Percentiles rank a stretch among this genome's conserved stretches.
These are phyloP conservation scores for Pungitius pungitius DNA, from an alignment of 2,113 vertebrate species.

Conservation along the genomic window DNA sequence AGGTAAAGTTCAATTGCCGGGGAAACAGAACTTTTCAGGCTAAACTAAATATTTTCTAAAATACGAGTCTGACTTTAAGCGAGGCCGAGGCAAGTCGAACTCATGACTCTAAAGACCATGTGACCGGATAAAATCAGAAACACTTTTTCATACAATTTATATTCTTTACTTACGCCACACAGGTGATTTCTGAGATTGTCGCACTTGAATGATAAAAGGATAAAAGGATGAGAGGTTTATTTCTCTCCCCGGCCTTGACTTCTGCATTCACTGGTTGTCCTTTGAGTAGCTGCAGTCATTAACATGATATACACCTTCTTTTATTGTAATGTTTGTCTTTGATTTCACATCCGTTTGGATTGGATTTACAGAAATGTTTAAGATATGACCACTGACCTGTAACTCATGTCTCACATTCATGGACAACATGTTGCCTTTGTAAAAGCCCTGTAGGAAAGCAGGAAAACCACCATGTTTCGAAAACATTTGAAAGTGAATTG, in stretches of 20 bases:
- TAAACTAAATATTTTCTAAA: not conserved
- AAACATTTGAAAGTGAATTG: not conserved
- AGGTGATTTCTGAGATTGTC: not conserved
- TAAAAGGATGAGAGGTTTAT: not conserved
- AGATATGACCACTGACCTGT: not conserved
- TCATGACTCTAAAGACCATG: not conserved
- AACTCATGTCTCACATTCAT: not conserved
- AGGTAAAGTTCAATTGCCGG: slow-evolving; percentile 38
- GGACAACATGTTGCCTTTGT: not conserved
- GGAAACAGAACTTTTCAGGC: slow-evolving; percentile 17
- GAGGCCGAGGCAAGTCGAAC: not conserved
- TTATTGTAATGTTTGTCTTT: not conserved
- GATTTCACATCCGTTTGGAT: not conserved
- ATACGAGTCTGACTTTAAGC: not conserved
- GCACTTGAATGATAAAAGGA: not conserved
- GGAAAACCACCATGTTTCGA: not conserved
- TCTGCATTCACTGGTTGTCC: not conserved
- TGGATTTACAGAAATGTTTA: not conserved
- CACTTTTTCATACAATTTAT: not conserved
- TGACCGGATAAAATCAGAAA: not conserved
- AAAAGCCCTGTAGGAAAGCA: not conserved
- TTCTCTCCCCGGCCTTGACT: not conserved
- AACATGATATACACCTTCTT: not conserved
- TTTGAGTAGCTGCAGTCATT: not conserved
- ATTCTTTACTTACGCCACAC: not conserved